phyloP scores from a whole-genome alignment of 2,113 vertebrate genomes.

The Ailurus styani region DNA sequence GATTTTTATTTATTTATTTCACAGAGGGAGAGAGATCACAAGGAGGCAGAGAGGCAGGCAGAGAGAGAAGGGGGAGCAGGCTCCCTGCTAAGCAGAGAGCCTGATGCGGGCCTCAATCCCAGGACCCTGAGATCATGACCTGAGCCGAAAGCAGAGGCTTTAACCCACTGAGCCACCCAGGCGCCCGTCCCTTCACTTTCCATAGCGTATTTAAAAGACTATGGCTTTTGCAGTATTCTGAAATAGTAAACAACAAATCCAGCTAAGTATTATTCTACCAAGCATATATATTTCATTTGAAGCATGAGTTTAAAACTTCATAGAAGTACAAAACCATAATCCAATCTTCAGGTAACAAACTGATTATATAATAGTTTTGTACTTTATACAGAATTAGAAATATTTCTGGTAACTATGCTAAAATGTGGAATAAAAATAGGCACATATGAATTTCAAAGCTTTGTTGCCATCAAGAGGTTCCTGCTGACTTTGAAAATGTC shows the following conservation, averaged over 20 bases:
- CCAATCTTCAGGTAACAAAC: conserved; percentile 53
- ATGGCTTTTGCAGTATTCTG: neutral
- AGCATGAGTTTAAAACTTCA: conserved; percentile 38
- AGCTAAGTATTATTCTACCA: conserved; percentile 6
- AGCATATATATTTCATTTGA: conserved; percentile 25
- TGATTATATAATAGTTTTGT: conserved; percentile 53
- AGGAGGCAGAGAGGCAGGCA: too few relatives aligned
- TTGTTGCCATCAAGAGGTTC: conserved; percentile 45
- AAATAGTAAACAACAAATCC: neutral
- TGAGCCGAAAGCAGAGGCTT: too few relatives aligned
- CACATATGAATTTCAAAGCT: conserved; percentile 49
- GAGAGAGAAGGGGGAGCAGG: too few relatives aligned
- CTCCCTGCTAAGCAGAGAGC: too few relatives aligned
- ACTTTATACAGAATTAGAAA: conserved; percentile 53
- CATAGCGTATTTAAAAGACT: neutral
- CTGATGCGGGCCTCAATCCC: too few relatives aligned
- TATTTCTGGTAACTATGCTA: conserved; percentile 23
- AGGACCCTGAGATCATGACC: too few relatives aligned
- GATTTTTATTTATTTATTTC: too few relatives aligned
- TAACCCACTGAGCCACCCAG: too few relatives aligned
- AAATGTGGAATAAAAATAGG: conserved; percentile 20
- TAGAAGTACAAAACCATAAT: conserved; percentile 55
- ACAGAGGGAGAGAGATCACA: too few relatives aligned
- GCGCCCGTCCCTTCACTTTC: neutral
- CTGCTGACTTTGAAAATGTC: conserved; percentile 35